Percentiles rank a stretch among this genome's conserved stretches.
Evolutionary conservation across 2,113 vertebrate species (phyloP).

Genomic region (Cyprinodon tularosa): DNA sequence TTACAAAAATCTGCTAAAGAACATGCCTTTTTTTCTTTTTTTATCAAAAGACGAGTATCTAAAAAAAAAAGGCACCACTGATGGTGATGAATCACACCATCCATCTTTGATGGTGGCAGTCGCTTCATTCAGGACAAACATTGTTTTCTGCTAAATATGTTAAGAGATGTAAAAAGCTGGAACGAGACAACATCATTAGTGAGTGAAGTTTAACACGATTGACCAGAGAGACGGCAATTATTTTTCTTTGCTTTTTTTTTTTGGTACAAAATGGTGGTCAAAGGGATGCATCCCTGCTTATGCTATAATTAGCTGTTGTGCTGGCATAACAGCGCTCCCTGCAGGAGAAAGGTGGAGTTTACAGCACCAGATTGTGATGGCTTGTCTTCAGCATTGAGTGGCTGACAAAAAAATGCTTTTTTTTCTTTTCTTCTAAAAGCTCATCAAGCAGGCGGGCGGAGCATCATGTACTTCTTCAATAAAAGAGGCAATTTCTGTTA

Average conservation of each 20-base stretch:
- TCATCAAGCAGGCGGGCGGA: conserved; percentile 19
- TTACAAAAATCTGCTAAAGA: conserved; percentile 66
- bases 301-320: conserved; percentile 31
- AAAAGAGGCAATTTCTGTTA: conserved; percentile 36
- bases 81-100: conserved; percentile 61
- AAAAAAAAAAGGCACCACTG: conserved; percentile 73
- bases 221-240: conserved; percentile 30
- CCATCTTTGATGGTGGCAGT: conserved; percentile 51
- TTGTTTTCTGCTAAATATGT: conserved; percentile 52
- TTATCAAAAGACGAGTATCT: conserved; percentile 66
- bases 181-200: conserved; percentile 51
- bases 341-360: conserved; percentile 52
- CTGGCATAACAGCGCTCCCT: conserved; percentile 64
- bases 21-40: conserved; percentile 38
- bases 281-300: conserved; percentile 57
- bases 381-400: conserved; percentile 14
- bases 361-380: conserved; percentile 46
- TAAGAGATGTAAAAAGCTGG: conserved; percentile 47
- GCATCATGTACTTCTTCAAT: conserved; percentile 18
- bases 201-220: conserved; percentile 44
- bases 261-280: conserved; percentile 60
- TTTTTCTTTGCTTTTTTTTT: conserved; percentile 16
- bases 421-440: not conserved
- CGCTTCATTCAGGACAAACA: conserved; percentile 58
- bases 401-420: not conserved